Evolutionary conservation across 2,113 vertebrate genomes (phyloP).

Genomic region (Tetrao urogallus): DNA sequence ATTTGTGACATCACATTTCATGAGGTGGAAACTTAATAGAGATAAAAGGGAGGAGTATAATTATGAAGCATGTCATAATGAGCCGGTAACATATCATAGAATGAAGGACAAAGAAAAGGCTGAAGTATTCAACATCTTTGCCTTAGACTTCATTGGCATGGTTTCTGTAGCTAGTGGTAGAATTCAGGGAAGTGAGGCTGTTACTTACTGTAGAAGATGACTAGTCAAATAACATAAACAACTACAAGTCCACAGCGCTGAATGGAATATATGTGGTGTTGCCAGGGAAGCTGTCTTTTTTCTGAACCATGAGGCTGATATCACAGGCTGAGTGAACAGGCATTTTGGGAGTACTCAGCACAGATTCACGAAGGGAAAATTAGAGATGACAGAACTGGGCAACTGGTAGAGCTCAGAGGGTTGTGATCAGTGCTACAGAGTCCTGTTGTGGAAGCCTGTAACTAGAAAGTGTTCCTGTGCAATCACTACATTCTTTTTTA

Average conservation of each 20-base stretch:
- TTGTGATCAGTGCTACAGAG: too few relatives aligned
- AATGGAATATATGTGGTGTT: not conserved
- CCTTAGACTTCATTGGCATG: not conserved
- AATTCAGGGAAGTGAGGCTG: not conserved
- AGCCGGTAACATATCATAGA: not conserved
- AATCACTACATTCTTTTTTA: too few relatives aligned
- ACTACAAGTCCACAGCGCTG: not conserved
- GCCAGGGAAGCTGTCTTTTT: not conserved
- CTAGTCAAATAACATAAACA: not conserved
- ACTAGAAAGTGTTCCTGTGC: too few relatives aligned
- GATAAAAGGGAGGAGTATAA: not conserved
- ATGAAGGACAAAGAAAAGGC: not conserved
- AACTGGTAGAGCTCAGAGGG: too few relatives aligned
- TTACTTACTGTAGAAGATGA: rapidly evolving
- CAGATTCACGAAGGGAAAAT: too few relatives aligned
- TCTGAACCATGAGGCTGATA: not conserved
- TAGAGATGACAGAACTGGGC: too few relatives aligned
- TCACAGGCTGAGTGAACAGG: too few relatives aligned
- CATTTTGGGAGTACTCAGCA: not conserved
- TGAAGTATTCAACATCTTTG: not conserved
- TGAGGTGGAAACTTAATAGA: not conserved
- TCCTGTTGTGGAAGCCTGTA: too few relatives aligned
- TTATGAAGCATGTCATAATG: not conserved
- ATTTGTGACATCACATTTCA: not conserved
- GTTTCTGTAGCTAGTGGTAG: not conserved